These are phyloP conservation scores for Scrobipalpa costella DNA, from an alignment of 2,888 invertebrate species.

Conservation along the genomic window DNA sequence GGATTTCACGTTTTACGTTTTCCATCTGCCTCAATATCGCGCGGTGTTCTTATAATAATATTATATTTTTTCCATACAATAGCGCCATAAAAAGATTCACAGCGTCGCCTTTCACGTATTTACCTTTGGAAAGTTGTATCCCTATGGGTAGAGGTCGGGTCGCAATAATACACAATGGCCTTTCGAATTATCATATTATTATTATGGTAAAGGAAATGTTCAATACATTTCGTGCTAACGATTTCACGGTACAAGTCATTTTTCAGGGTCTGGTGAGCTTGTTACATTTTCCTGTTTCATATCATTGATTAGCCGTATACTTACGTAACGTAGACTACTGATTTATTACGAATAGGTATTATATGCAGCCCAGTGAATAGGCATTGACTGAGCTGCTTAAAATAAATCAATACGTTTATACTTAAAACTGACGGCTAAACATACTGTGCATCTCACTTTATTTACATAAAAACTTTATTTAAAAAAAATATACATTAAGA, in stretches of 20 bases:
- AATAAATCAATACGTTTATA: too few species aligned
- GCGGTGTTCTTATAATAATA: constrained; percentile 38
- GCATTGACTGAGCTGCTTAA: too few species aligned
- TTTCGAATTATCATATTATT: constrained; percentile 76
- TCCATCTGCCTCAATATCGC: constrained; percentile 50
- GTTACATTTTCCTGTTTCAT: background rate
- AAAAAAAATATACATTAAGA: too few species aligned
- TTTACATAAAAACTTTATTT: too few species aligned
- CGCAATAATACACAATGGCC: constrained; percentile 73
- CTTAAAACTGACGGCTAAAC: too few species aligned
- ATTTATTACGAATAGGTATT: too few species aligned
- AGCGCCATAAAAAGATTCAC: constrained; percentile 67
- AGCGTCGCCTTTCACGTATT: constrained; percentile 67
- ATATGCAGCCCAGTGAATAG: too few species aligned
- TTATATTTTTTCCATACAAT: constrained; percentile 67
- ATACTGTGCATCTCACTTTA: too few species aligned
- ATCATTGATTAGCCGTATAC: background rate
- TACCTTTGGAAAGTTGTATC: constrained; percentile 77
- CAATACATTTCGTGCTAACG: constrained; percentile 37
- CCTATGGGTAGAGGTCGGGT: constrained; percentile 60
- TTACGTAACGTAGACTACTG: too few species aligned
- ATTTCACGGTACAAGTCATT: constrained; percentile 20
- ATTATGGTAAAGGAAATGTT: constrained; percentile 56
- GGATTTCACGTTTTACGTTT: constrained; percentile 38
- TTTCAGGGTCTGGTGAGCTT: constrained; percentile 23